phyloP scores from a whole-genome alignment of 2,888 invertebrate genomes.

The Lottia scabra region DNA sequence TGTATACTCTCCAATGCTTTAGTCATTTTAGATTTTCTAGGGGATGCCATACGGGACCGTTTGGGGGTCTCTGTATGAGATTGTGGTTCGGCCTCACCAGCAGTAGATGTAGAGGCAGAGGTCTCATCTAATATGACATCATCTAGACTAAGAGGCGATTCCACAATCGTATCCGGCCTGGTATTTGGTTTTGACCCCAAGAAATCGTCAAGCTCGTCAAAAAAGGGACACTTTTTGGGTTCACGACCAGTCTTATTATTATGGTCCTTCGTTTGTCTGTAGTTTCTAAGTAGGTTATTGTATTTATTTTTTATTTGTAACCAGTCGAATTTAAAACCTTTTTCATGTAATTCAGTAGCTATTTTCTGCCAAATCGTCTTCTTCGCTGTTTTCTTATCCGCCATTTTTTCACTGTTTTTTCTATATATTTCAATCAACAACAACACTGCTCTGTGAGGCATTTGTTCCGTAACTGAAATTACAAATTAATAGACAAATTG shows the following conservation, averaged over 20 bases:
- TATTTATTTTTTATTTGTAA: not conserved
- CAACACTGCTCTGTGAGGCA: not conserved
- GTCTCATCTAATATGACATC: not conserved
- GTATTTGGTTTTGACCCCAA: not conserved
- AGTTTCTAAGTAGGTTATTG: not conserved
- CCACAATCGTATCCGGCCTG: not conserved
- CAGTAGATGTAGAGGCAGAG: not conserved
- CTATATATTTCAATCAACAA: not conserved
- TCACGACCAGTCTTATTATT: conserved; percentile 1
- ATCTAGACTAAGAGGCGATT: not conserved
- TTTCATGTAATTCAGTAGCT: not conserved
- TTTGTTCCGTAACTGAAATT: not conserved
- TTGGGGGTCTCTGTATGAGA: not conserved
- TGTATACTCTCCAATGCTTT: not conserved
- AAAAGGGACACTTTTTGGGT: not conserved
- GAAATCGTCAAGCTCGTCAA: not conserved
- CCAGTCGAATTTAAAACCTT: not conserved
- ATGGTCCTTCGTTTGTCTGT: not conserved
- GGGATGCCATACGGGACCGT: not conserved
- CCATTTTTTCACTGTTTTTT: not conserved
- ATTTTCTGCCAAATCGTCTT: not conserved
- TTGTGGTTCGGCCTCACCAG: not conserved
- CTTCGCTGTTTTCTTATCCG: not conserved
- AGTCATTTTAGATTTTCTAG: not conserved
- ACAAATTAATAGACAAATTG: not conserved